Conservation (phyloP, 2,888 invertebrate genomes). For the Netelia virgata region DNA sequence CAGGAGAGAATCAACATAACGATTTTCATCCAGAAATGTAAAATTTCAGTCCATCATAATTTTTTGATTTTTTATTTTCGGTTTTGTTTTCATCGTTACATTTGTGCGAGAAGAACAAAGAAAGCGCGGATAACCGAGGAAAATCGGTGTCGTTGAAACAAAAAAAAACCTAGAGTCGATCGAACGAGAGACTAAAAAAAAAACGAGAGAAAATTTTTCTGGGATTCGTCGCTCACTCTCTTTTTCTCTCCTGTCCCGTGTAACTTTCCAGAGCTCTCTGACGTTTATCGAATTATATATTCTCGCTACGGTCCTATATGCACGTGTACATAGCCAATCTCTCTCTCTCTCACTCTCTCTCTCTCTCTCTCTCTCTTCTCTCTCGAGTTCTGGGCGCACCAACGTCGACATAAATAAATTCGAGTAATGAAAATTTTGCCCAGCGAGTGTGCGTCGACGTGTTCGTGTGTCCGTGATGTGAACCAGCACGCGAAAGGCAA, state of each 20-base stretch:
- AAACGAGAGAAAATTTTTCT: slow-evolving; percentile 13
- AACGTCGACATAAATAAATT: slow-evolving; percentile 50
- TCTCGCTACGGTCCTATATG: slow-evolving; percentile 12
- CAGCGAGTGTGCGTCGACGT: neutral
- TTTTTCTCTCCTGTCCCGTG: slow-evolving; percentile 21
- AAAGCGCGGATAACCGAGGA: slow-evolving; percentile 15
- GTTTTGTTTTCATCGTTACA: neutral
- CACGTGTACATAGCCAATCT: neutral
- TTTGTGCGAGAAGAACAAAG: too few relatives aligned
- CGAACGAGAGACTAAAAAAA: neutral
- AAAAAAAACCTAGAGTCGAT: neutral
- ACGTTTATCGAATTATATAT: slow-evolving; percentile 56
- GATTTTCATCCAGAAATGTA: too few relatives aligned
- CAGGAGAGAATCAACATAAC: neutral
- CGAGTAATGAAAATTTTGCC: slow-evolving; percentile 46
- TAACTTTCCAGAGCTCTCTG: slow-evolving; percentile 13
- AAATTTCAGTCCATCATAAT: neutral
- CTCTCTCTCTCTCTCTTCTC: too few relatives aligned
- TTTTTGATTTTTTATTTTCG: neutral
- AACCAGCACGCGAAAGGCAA: slow-evolving; percentile 24
- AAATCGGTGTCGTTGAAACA: slow-evolving; percentile 13
- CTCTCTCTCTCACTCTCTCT: slow-evolving; percentile 14
- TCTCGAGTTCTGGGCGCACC: slow-evolving; percentile 19
- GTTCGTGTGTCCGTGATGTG: slow-evolving; percentile 1
- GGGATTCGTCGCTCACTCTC: neutral